Evolutionary conservation across 2,888 invertebrate species (phyloP).

Genomic region (Scrobipalpa atriplicella): DNA sequence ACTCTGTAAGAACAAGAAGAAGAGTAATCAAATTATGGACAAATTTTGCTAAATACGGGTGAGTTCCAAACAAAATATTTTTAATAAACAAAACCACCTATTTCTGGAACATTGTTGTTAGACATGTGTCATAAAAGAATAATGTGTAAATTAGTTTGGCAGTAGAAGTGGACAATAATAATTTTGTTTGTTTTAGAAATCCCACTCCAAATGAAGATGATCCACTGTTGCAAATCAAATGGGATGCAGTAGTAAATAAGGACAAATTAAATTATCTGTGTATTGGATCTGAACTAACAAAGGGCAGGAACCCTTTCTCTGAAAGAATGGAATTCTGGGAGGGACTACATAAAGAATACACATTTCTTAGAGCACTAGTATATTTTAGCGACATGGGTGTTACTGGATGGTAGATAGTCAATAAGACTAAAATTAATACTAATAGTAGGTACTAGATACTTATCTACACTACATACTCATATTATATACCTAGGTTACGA

Average conservation of each 20-base stretch:
- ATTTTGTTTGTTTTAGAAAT: slow-evolving; percentile 56
- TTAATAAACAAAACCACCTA: background rate
- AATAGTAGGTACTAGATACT: too few species aligned
- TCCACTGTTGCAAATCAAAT: slow-evolving; percentile 64
- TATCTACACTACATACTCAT: too few species aligned
- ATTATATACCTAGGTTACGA: too few species aligned
- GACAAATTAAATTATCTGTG: slow-evolving; percentile 68
- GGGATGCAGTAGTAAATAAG: slow-evolving; percentile 69
- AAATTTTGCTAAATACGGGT: slow-evolving; percentile 79
- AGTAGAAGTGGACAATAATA: background rate
- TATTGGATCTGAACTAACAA: slow-evolving; percentile 70
- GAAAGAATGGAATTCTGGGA: slow-evolving; percentile 77
- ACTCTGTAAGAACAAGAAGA: slow-evolving; percentile 61
- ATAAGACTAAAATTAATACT: background rate
- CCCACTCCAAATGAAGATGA: slow-evolving; percentile 71
- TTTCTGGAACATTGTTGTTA: too few species aligned
- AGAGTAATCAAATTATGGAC: slow-evolving; percentile 76
- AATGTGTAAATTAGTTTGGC: too few species aligned
- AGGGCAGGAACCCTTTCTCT: slow-evolving; percentile 70
- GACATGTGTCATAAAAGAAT: too few species aligned
- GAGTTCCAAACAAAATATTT: slow-evolving; percentile 30
- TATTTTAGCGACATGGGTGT: slow-evolving; percentile 69
- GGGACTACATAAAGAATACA: slow-evolving; percentile 61
- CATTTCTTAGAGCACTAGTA: slow-evolving; percentile 57
- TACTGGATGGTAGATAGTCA: background rate